A percentile compares a stretch with the other conserved stretches of the same genome.
phyloP scores from a whole-genome alignment of 2,797 vertebrate genomes.

The Fistularia commersonii region DNA sequence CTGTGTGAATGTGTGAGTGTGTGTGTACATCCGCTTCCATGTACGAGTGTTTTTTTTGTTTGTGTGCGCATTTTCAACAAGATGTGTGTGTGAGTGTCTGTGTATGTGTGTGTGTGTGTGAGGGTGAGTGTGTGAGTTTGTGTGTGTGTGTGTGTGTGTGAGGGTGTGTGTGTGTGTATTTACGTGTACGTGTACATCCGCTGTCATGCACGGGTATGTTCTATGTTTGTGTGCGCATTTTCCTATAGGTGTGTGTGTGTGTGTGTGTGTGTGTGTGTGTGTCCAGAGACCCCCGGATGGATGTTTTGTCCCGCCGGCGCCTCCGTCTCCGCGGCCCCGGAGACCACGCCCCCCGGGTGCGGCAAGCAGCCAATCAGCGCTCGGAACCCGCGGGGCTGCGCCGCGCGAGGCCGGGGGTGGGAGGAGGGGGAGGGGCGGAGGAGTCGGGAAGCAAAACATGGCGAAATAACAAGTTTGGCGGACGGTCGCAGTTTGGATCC shows the following conservation, averaged over 20 bases:
- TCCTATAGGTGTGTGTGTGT: no score
- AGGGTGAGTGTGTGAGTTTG: no score
- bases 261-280: slow-evolving; percentile 20
- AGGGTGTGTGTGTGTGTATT: no score
- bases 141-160: no score
- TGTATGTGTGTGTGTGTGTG: no score
- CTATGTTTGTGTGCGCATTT: no score
- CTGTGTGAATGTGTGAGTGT: slow-evolving; percentile 16
- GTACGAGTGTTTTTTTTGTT: no score
- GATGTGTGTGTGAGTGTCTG: no score
- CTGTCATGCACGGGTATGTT: no score
- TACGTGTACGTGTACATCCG: no score
- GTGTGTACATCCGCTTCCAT: no score
- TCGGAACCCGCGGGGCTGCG: slow-evolving; percentile 36
- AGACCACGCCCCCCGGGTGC: slow-evolving; percentile 29
- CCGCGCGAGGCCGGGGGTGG: slow-evolving; percentile 38
- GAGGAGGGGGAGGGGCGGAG: slow-evolving; percentile 29
- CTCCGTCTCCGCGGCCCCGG: slow-evolving; percentile 68
- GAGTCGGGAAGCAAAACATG: slow-evolving; percentile 67
- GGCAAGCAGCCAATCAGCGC: slow-evolving; percentile 52
- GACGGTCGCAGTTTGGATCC: slow-evolving; percentile 29
- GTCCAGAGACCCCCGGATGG: slow-evolving; percentile 21
- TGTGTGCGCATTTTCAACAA: no score
- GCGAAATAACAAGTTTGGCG: slow-evolving; percentile 67
- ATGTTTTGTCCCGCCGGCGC: slow-evolving; percentile 71